Conservation (phyloP, 35 echinoderm and acorn worm genomes). For the Strongylocentrotus purpuratus region DNA sequence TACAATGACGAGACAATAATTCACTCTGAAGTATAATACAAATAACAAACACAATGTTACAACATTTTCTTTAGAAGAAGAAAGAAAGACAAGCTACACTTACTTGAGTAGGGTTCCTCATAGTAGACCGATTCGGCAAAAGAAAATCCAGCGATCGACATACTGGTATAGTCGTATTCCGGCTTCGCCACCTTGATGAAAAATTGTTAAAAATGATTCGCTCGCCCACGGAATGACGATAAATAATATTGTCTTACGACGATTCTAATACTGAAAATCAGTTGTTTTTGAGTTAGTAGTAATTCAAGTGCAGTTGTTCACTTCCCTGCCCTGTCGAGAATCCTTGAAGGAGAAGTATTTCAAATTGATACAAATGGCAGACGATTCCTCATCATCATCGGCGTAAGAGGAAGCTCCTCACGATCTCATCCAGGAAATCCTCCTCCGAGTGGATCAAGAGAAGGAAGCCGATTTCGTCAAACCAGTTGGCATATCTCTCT, state of each 20-base stretch:
- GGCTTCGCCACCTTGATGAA: neutral
- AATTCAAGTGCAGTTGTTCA: neutral
- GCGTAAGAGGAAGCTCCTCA: neutral
- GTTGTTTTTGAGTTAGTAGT: neutral
- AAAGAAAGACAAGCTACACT: neutral
- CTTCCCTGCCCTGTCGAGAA: neutral
- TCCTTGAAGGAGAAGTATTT: neutral
- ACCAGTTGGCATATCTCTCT: neutral
- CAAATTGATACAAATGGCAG: neutral
- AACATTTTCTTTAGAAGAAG: no score
- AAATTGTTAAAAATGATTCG: neutral
- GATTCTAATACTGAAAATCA: neutral
- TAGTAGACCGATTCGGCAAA: constrained; percentile 60
- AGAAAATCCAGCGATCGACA: constrained; percentile 58
- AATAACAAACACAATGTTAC: no score
- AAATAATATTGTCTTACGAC: neutral
- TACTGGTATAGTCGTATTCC: constrained; percentile 47
- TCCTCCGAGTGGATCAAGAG: neutral
- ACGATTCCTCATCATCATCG: neutral
- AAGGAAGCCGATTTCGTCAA: neutral
- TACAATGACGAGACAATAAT: no score
- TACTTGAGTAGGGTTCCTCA: constrained; percentile 61
- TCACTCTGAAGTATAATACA: no score
- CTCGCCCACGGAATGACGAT: neutral
- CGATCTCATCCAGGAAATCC: neutral